A percentile compares a stretch with the other conserved stretches of the same genome.
These are phyloP conservation scores for Seira musarum DNA, from an alignment of 2,888 invertebrate species.

Conservation along the genomic window DNA sequence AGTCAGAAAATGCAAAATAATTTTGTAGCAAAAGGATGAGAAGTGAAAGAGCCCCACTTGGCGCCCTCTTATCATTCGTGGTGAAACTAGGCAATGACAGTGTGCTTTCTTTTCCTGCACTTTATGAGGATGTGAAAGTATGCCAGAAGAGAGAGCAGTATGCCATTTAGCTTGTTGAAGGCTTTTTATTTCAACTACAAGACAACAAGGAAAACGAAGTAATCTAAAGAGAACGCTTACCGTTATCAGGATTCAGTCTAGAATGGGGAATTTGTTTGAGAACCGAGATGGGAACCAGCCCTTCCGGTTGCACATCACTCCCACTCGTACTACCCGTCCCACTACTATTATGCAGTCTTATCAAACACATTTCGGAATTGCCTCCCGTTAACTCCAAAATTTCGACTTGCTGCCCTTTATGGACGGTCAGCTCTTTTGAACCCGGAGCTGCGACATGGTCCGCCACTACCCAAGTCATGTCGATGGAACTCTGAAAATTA, in stretches of 20 bases:
- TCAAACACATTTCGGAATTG: conserved; percentile 77
- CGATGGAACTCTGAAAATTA: conserved; percentile 78
- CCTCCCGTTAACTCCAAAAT: conserved; percentile 83
- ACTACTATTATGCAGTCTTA: conserved; percentile 72
- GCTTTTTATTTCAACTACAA: conserved; percentile 5
- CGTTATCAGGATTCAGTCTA: conserved; percentile 62
- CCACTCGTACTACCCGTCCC: conserved; percentile 69
- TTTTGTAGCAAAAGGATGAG: no score
- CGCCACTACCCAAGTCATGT: conserved; percentile 93
- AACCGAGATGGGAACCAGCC: conserved; percentile 85
- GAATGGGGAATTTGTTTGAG: conserved; percentile 82
- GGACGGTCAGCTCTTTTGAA: conserved; percentile 86
- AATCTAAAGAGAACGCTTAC: conserved; percentile 49
- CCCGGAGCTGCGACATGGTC: conserved; percentile 85
- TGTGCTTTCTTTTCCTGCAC: neutral
- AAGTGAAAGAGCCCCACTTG: no score
- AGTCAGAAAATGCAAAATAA: no score
- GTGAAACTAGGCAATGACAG: neutral
- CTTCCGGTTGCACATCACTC: conserved; percentile 79
- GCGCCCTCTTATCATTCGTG: neutral
- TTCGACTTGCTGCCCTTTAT: conserved; percentile 95
- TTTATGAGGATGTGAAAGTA: neutral
- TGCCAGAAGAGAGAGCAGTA: conserved; percentile 46
- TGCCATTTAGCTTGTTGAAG: conserved; percentile 5
- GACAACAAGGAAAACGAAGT: neutral